Conservation (phyloP, 2,797 vertebrate genomes). For the Xerus rutilus region DNA sequence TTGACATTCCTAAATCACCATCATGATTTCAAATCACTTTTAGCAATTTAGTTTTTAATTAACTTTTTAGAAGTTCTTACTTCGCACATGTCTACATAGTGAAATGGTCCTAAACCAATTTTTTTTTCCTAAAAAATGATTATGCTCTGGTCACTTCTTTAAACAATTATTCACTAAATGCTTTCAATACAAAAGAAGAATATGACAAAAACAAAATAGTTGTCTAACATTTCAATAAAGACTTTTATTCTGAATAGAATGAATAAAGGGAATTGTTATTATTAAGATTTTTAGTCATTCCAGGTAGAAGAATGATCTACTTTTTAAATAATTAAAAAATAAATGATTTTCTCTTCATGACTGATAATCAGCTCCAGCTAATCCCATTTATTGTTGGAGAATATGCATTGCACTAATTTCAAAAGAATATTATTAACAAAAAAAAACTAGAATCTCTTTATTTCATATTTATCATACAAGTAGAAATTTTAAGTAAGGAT, state of each 20-base stretch:
- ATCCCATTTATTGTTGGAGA: constrained; percentile 71
- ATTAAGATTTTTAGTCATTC: constrained; percentile 62
- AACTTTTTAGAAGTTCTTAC: constrained; percentile 68
- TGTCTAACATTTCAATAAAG: constrained; percentile 69
- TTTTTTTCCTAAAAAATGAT: constrained; percentile 66
- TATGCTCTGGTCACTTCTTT: constrained; percentile 68
- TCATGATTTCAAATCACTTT: constrained; percentile 62
- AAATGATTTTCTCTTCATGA: constrained; percentile 67
- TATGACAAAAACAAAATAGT: constrained; percentile 69
- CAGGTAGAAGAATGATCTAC: constrained; percentile 54
- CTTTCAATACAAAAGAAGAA: constrained; percentile 59
- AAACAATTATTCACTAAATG: constrained; percentile 43
- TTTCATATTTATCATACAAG: constrained; percentile 66
- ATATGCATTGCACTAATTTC: constrained; percentile 61
- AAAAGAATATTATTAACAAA: constrained; percentile 71
- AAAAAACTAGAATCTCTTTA: constrained; percentile 60
- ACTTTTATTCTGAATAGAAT: constrained; percentile 58
- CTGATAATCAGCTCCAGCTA: constrained; percentile 73
- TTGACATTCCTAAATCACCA: constrained; percentile 50
- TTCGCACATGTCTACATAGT: constrained; percentile 26
- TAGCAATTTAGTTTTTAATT: constrained; percentile 77
- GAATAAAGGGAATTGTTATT: constrained; percentile 63
- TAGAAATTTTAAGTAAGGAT: constrained; percentile 62
- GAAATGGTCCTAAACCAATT: constrained; percentile 61
- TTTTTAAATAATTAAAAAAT: constrained; percentile 76